These are phyloP conservation scores for Amphipoea oculea DNA, from an alignment of 2,888 invertebrate species.

Conservation along the genomic window DNA sequence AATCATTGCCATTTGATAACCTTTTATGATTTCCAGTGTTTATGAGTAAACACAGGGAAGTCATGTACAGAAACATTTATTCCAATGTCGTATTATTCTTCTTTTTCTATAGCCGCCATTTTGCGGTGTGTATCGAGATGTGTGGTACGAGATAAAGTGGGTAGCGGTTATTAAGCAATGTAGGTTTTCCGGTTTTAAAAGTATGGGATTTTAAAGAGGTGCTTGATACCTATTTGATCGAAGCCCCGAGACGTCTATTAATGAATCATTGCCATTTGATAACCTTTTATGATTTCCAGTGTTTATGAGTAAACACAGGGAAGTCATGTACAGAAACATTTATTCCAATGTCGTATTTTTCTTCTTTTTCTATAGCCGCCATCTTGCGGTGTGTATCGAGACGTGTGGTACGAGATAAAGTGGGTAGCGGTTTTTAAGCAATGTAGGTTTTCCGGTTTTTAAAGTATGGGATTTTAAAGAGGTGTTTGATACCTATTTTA, in stretches of 20 bases:
- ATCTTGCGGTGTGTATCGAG: slow-evolving; percentile 65
- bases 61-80: slow-evolving; percentile 64
- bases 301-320: too few species aligned
- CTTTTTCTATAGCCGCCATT: slow-evolving; percentile 58
- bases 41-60: too few species aligned
- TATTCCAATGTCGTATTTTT: slow-evolving; percentile 75
- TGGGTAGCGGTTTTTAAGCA: neutral
- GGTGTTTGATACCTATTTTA: too few species aligned
- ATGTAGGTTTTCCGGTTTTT: neutral
- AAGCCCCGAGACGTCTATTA: too few species aligned
- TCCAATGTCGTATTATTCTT: slow-evolving; percentile 73
- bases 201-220: neutral
- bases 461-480: neutral
- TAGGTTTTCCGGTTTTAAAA: neutral
- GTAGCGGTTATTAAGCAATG: neutral
- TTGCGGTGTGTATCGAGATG: slow-evolving; percentile 65
- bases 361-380: slow-evolving; percentile 59
- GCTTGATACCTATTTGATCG: too few species aligned
- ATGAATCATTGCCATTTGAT: too few species aligned
- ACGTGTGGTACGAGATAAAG: slow-evolving; percentile 28
- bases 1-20: too few species aligned
- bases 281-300: too few species aligned
- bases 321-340: slow-evolving; percentile 55
- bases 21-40: too few species aligned
- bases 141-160: slow-evolving; percentile 28